Evolutionary conservation across 2,797 vertebrate species (phyloP).

Genomic region (Leuciscus waleckii): DNA sequence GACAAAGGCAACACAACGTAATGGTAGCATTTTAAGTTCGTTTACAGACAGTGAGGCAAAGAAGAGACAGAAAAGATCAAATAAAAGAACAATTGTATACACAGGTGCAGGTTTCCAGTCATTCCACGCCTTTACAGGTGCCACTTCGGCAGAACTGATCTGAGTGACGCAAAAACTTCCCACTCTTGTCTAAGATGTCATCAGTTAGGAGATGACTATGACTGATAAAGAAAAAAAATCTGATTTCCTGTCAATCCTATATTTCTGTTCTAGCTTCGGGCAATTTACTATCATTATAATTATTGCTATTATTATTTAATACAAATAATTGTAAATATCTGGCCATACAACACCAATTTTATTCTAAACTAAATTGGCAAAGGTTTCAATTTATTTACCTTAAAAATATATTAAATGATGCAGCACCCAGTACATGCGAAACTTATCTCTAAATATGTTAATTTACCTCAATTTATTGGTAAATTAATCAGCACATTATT

Average conservation of each 20-base stretch:
- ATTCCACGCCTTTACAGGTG: constrained; percentile 23
- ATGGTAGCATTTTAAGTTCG: neutral
- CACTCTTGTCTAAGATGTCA: neutral
- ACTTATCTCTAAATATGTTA: neutral
- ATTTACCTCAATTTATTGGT: neutral
- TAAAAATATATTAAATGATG: neutral
- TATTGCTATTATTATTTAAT: neutral
- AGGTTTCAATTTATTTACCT: neutral
- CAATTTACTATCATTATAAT: neutral
- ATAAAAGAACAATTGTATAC: neutral
- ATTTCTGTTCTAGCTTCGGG: neutral
- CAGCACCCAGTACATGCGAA: neutral
- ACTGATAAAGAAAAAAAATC: neutral
- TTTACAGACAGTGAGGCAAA: constrained; percentile 37
- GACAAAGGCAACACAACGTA: neutral
- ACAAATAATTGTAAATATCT: neutral
- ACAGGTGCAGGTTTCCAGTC: constrained; percentile 21
- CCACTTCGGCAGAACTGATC: constrained; percentile 32
- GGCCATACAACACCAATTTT: neutral
- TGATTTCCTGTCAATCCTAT: neutral
- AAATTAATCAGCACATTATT: neutral
- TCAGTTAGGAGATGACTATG: neutral
- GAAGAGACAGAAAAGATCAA: constrained; percentile 26
- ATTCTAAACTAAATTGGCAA: neutral
- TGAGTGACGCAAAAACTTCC: neutral